Base-by-base conservation (phyloP, 2,797 vertebrate genomes). In the Aselliscus stoliczkanus region DNA sequence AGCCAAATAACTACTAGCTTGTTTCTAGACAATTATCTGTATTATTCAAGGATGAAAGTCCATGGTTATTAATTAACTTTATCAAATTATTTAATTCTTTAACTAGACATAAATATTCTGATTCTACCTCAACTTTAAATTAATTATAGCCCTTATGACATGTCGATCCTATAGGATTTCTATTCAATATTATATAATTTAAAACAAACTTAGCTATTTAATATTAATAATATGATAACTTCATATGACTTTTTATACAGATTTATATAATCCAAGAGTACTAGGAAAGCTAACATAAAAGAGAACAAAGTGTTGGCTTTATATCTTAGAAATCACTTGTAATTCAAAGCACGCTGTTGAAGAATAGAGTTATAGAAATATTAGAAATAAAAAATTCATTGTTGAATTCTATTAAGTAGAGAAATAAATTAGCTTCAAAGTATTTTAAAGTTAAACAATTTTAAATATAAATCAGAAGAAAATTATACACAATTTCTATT, bases 401-500 rank as follows among this genome's bases (percentile, higher is more conserved):
- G 62, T 70, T 90, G 87, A 92, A 47, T 47, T 94, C 86, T 80
- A 90, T 96, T 82, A 97, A 96, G 69, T 79, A n/a, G 13, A 92
- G 47, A 98, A 96, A 60, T 96, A n/a, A 96, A 98, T 96, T 96
- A 96, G 79, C 90, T 17, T 96, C 62, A 97, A 82, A 93, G 54
- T 29, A 97, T 95, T 95, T 83, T 88, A 39, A 86, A 94, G 31
- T 95, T 89, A 96, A 97, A 96, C 95, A 85, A 87, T 73, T 97
- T 98, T 96, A 97, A 96, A 83, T 96, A 96, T 95, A 97, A 96
- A 96, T 91, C 54, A 95, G 82, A 76, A 93, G 52, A 81, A 95
- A 96, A 77, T 94, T 29, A 88, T 44, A 79, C 34, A 67, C 31
- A 94, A 80, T 95, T 93, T 96, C n/a, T 77, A 85, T 83, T 75